A percentile compares a stretch with the other conserved stretches of the same genome.
Evolutionary conservation across 2,113 vertebrate species (phyloP).

Genomic region (Etia nguti): DNA sequence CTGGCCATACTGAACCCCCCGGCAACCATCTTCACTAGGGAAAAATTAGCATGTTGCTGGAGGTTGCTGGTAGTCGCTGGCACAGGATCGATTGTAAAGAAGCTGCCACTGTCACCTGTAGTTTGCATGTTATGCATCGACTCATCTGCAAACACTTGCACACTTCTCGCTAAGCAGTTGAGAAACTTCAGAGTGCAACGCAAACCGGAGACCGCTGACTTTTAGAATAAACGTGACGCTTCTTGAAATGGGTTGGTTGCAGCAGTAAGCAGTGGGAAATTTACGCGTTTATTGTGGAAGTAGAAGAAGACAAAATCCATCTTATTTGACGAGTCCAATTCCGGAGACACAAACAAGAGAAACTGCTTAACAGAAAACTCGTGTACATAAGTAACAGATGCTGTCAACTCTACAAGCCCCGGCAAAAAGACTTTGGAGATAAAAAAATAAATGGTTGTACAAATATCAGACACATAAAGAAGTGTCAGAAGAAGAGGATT

Average conservation of each 20-base stretch:
- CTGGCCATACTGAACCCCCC: background rate
- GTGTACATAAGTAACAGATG: background rate
- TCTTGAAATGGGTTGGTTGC: background rate
- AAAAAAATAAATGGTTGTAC: background rate
- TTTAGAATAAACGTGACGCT: background rate
- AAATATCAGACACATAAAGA: background rate
- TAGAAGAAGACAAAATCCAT: background rate
- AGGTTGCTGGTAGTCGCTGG: background rate
- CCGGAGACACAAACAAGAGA: background rate
- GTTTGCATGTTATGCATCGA: rapidly evolving
- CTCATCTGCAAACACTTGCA: background rate
- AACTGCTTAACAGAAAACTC: background rate
- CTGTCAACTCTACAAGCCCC: background rate
- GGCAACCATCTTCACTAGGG: background rate
- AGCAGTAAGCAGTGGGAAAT: background rate
- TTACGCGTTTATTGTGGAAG: background rate
- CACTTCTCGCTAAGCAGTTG: background rate
- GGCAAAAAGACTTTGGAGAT: background rate
- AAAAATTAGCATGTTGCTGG: background rate
- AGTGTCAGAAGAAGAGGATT: background rate
- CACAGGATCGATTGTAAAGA: too few species aligned
- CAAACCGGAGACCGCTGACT: background rate
- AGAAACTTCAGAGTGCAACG: background rate
- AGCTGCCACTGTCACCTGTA: rapidly evolving
- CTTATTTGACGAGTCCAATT: background rate